Percentiles rank a stretch among this genome's conserved stretches.
phyloP scores from a whole-genome alignment of 2,888 invertebrate species.

The Stenichneumon culpator region DNA sequence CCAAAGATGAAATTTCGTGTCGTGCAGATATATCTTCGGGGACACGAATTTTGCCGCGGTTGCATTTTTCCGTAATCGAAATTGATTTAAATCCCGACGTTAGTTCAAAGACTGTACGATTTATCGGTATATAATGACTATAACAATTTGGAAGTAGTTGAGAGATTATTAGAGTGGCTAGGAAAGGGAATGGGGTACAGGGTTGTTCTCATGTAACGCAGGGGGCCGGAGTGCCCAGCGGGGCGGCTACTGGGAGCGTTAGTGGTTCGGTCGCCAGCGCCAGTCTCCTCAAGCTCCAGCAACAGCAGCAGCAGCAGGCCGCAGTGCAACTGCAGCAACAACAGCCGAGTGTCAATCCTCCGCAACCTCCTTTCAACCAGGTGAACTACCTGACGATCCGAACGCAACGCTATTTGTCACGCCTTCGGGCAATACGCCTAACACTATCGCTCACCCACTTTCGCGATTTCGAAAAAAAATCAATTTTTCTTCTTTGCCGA shows the following conservation, averaged over 20 bases:
- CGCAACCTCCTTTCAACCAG: conserved; percentile 84
- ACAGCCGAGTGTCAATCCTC: conserved; percentile 82
- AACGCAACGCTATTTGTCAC: conserved; percentile 46
- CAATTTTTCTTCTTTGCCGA: not conserved
- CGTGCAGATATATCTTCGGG: too few species aligned
- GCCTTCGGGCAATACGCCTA: not conserved
- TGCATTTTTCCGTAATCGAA: not conserved
- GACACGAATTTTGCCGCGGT: too few species aligned
- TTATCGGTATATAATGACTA: conserved; percentile 23
- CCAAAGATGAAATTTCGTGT: too few species aligned
- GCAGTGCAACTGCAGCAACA: conserved; percentile 80
- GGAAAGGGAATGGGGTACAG: conserved; percentile 77
- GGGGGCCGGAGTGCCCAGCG: conserved; percentile 84
- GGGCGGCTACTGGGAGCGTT: conserved; percentile 81
- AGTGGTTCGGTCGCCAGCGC: conserved; percentile 84
- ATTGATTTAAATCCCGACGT: not conserved
- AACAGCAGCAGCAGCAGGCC: conserved; percentile 81
- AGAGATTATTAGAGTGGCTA: conserved; percentile 64
- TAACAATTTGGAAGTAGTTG: conserved; percentile 49
- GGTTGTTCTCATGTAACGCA: conserved; percentile 81
- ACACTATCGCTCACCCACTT: conserved; percentile 1
- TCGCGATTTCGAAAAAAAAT: not conserved
- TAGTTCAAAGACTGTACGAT: conserved; percentile 26
- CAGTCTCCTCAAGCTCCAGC: conserved; percentile 83
- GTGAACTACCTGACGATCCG: conserved; percentile 79